These are phyloP conservation scores for Drosophila lacteicornis DNA, from an alignment of 1,140 invertebrate genomes.

Conservation along the genomic window DNA sequence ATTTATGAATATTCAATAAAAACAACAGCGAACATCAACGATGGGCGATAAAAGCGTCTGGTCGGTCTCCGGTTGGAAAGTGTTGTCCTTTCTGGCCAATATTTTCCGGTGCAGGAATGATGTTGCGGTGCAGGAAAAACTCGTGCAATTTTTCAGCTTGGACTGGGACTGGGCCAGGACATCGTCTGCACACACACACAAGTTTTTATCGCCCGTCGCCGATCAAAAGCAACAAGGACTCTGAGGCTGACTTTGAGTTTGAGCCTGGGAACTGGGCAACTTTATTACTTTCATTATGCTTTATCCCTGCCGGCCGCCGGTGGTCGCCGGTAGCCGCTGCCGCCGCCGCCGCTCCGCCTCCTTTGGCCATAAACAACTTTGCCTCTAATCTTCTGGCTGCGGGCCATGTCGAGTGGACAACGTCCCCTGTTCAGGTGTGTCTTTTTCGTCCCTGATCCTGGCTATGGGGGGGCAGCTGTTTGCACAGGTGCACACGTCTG, in stretches of 20 bases:
- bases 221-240: constrained; percentile 38
- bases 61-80: constrained; percentile 39
- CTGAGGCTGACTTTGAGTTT: constrained; percentile 4
- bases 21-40: constrained; percentile 59
- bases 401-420: constrained; percentile 41
- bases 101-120: constrained; percentile 40
- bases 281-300: constrained; percentile 83
- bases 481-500: constrained; percentile 72
- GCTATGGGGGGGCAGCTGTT: constrained; percentile 35
- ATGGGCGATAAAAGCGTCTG: constrained; percentile 77
- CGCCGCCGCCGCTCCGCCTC: not conserved
- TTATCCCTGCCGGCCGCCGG: constrained; percentile 43
- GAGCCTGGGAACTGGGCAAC: constrained; percentile 46
- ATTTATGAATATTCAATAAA: constrained; percentile 84
- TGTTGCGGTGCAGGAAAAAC: constrained; percentile 46
- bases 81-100: constrained; percentile 44
- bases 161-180: not conserved
- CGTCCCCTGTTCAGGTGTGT: not conserved
- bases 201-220: constrained; percentile 69
- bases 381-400: constrained; percentile 66
- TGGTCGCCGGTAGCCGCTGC: not conserved
- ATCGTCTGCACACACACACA: constrained; percentile 43
- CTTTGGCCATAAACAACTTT: constrained; percentile 76
- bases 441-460: constrained; percentile 5
- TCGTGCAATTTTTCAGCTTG: constrained; percentile 28